phyloP scores from a whole-genome alignment of 2,888 invertebrate genomes.

The Athalia rosae region DNA sequence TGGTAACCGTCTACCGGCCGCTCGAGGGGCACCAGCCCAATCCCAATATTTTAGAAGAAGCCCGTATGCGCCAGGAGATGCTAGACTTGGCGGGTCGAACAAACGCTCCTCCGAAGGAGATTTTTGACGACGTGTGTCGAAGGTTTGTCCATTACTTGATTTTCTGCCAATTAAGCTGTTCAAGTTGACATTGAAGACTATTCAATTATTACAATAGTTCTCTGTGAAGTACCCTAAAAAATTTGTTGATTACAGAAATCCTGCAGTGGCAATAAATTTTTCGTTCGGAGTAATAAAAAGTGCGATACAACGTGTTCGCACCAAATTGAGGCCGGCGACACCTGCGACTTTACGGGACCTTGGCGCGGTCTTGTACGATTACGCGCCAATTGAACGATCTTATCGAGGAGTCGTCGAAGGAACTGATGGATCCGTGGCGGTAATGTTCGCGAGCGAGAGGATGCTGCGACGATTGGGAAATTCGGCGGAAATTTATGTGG shows the following conservation, averaged over 20 bases:
- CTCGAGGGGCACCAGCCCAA: neutral
- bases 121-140: conserved; percentile 10
- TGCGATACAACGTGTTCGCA: conserved; percentile 1
- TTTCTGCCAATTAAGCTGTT: neutral
- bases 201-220: neutral
- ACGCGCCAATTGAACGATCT: conserved; percentile 27
- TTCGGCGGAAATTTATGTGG: conserved; percentile 34
- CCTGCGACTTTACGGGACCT: conserved; percentile 26
- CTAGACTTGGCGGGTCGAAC: neutral
- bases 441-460: conserved; percentile 46
- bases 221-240: neutral
- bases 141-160: neutral
- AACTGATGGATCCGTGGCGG: conserved; percentile 38
- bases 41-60: neutral
- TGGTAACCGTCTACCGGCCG: neutral
- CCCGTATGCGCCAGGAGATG: neutral
- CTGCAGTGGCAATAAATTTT: neutral
- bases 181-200: neutral
- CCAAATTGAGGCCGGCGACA: neutral
- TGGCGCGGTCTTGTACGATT: neutral
- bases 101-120: neutral
- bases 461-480: conserved; percentile 32
- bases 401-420: conserved; percentile 47
- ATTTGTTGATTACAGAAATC: conserved; percentile 12
- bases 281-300: neutral